Base-by-base conservation (phyloP, 1,140 invertebrate genomes). In the Leptopilina clavipes region DNA sequence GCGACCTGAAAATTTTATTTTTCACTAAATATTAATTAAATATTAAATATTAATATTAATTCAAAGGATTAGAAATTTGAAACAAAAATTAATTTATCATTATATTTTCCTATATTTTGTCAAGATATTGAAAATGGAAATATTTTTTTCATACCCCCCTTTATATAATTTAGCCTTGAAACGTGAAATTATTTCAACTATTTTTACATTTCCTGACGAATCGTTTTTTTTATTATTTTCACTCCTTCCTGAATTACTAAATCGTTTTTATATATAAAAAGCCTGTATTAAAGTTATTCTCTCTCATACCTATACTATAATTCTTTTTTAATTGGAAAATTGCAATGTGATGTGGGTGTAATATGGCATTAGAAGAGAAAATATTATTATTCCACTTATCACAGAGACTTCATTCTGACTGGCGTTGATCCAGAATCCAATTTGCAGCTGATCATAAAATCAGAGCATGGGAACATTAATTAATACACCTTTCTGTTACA, bases 381-480 rank as follows among this genome's bases (percentile, higher is more conserved):
- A 65, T 65, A 65, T 65, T 65, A 65, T 65, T 65, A 65, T 65
- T 65, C 59, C 59, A 65, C 59, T 31, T 37, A 65, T 65, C 59
- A 65, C 59, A 37, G 59, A 37, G 59, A 31, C 59, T 65, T 65
- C 19, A 65, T 65, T n/a, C 8, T 65, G 59, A 14, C 59, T 65
- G 59, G 59, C 59, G 0, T n/a, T 12, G 14, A 65, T 65, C 59
- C 59, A 65, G 59, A 65, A 65, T 65, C 59, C n/a, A 65, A 65
- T 65, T 65, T 65, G 59, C 59, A 65, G 59, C 22, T 65, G 59
- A 65, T 65, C 59, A 65, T 65, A 65, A 65, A 65, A 65, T 65
- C 59, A 65, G 59, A 65, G 59, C 25, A 65, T 65, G 59, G 59
- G 59, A 65, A 65, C 59, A 65, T 65, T 65, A 37, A 65, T 65